Evolutionary conservation across 2,888 invertebrate genomes (phyloP), one percentile per base, ranked within the genome.

Genomic region (Elegia similella): DNA sequence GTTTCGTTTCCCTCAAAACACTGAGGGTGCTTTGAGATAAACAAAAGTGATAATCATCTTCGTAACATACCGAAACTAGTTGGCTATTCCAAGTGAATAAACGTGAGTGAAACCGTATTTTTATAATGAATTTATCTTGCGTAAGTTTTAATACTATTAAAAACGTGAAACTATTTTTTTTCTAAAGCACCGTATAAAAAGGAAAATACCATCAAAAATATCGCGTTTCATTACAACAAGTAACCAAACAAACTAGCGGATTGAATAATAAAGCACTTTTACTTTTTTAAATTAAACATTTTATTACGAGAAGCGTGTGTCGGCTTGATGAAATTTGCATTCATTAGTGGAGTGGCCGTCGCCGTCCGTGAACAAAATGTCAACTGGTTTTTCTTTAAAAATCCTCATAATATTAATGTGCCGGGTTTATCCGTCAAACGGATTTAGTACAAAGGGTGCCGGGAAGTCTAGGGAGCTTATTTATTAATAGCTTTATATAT

Each of bases 261-360:
- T 17, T 17, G 10, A 50, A 47, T 8, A 42, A 23, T 23, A 47
- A 7, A 29, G n/a, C 0, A 65, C 61, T 64, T 62, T 60, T 47
- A 60, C 68, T 67, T 68, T 70, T 72, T 69, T 69, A 73, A 80
- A 78, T 78, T 78, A 78, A 76, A 73, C 72, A 75, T 79, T 80
- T 80, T 73, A 76, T 73, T 75, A 79, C 75, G 75, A 73, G 71
- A 67, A 72, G 68, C 78, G 78, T 80, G 76, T 80, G 78, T 81
- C 69, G 68, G 75, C 73, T 74, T 86, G 78, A 84, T 85, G 78
- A 83, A 86, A 86, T 88, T 86, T 86, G 82, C 86, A 86, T 87
- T 87, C 84, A 85, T 87, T 86, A 87, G 81, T 72, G 67, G 75
- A 82, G 78, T 79, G 75, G 75, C 70, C 64, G 66, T 63, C 66